Conservation (phyloP, 2,113 vertebrate species). For the Chaetodon trifascialis region DNA sequence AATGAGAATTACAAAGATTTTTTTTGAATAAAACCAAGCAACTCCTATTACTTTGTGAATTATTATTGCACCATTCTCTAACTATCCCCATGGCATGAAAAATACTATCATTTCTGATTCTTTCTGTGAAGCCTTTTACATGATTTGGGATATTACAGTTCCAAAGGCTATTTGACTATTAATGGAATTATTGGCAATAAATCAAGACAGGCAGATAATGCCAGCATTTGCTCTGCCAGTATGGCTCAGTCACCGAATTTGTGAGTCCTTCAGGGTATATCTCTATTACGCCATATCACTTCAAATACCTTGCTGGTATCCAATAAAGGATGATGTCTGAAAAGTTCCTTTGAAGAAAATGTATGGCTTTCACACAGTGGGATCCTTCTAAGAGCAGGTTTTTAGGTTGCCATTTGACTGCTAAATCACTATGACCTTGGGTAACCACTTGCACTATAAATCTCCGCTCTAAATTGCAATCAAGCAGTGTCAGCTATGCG, state of each 20-base stretch:
- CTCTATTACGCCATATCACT: slow-evolving; percentile 45
- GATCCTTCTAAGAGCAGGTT: background rate
- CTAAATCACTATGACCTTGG: slow-evolving; percentile 37
- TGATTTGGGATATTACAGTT: slow-evolving; percentile 28
- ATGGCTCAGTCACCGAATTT: slow-evolving; percentile 45
- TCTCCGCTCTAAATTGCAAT: slow-evolving; percentile 21
- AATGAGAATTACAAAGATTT: background rate
- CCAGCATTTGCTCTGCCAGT: slow-evolving; percentile 35
- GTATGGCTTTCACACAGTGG: slow-evolving; percentile 4
- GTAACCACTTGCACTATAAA: slow-evolving; percentile 4
- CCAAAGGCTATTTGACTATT: slow-evolving; percentile 42
- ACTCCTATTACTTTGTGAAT: background rate
- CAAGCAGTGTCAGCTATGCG: slow-evolving; percentile 9
- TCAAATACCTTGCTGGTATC: slow-evolving; percentile 18
- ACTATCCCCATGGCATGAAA: background rate
- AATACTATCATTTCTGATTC: slow-evolving; percentile 25
- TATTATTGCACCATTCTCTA: slow-evolving; percentile 1
- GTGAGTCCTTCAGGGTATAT: slow-evolving; percentile 40
- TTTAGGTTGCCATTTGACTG: background rate
- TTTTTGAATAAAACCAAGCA: slow-evolving; percentile 8
- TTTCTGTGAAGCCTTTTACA: slow-evolving; percentile 11
- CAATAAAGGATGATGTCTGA: slow-evolving; percentile 26
- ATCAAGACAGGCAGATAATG: slow-evolving; percentile 52
- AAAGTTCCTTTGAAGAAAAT: slow-evolving; percentile 12
- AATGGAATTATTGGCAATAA: slow-evolving; percentile 62